Base-by-base conservation (phyloP, 2,113 vertebrate genomes). In the Rhegmatorhina hoffmannsi region DNA sequence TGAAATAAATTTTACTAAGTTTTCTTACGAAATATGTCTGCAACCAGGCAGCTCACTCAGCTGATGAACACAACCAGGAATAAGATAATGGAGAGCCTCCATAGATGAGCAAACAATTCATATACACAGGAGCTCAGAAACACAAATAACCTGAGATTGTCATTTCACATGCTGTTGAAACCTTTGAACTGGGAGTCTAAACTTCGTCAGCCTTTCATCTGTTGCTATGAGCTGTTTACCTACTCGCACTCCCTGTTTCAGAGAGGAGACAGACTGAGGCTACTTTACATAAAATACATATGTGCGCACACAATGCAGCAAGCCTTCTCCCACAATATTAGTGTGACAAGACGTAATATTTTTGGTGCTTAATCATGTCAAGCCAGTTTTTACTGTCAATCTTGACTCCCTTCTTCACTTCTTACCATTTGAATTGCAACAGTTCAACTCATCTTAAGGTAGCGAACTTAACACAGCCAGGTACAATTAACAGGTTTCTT, bases 301-400 rank as follows among this genome's bases (percentile, higher is more conserved):
- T 28, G n/a, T 34, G 80, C 1, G 1, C 19, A 9, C 46, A n/a
- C 85, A 33, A 28, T 2, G 89, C 82, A 68, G 77, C 73, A 91
- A 47, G 17, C 56, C 44, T 17, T 69, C 31, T 28, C 78, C 58
- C n/a, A 26, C 58, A 20, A 6, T 70, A 46, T 89, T 21, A 44
- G 53, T 52, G 79, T 60, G 70, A 68, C 90, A 53, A 79, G 84
- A 68, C 69, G 85, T 87, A 33, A 64, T 70, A 86, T 88, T 90
- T 50, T 55, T 73, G 86, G 75, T 50, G 6, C 91, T 96, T 96
- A 92, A 96, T 96, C 93, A 53, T 12, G 50, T 95, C 87, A 86
- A 83, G 89, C 55, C 91, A 90, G 56, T 89, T 97, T 97, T 95
- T 94, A 89, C 85, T 90, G 84, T 92, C 87, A 96, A n/a, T 87